A percentile compares a stretch with the other conserved stretches of the same genome.
Evolutionary conservation across 2,888 invertebrate genomes (phyloP).

Genomic region (Laspeyria flexula): DNA sequence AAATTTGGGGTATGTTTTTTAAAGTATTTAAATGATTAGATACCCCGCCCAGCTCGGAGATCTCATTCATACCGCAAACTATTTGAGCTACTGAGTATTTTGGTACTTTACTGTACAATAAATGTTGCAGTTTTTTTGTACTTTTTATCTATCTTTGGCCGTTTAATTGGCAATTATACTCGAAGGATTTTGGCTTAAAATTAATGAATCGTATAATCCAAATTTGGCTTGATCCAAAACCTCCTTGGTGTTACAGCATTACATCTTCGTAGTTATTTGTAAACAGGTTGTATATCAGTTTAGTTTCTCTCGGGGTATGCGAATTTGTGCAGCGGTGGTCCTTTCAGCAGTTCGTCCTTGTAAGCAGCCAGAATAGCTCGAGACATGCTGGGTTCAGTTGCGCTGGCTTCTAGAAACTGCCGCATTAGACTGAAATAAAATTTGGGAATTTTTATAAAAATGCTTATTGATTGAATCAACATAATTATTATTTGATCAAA

Average conservation of each 20-base stretch:
- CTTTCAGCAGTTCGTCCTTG: constrained; percentile 80
- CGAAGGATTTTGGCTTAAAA: constrained; percentile 12
- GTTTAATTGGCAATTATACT: not conserved
- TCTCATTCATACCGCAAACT: not conserved
- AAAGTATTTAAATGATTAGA: not conserved
- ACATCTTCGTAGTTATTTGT: constrained; percentile 32
- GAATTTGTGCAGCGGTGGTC: constrained; percentile 70
- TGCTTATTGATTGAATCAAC: too few relatives aligned
- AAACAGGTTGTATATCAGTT: constrained; percentile 21
- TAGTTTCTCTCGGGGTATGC: constrained; percentile 69
- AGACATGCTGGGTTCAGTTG: constrained; percentile 78
- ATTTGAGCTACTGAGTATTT: not conserved
- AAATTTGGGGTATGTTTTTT: too few relatives aligned
- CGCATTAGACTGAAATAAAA: constrained; percentile 70
- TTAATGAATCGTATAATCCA: constrained; percentile 18
- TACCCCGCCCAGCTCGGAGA: not conserved
- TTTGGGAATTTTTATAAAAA: not conserved
- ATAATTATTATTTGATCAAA: too few relatives aligned
- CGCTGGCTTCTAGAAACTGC: constrained; percentile 80
- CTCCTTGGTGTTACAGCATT: not conserved
- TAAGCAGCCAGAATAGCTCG: constrained; percentile 79
- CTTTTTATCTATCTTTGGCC: not conserved
- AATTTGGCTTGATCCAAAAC: constrained; percentile 12
- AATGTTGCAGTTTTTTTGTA: not conserved
- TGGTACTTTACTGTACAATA: not conserved